phyloP scores from a whole-genome alignment of 2,113 vertebrate species.

The Prinia subflava region DNA sequence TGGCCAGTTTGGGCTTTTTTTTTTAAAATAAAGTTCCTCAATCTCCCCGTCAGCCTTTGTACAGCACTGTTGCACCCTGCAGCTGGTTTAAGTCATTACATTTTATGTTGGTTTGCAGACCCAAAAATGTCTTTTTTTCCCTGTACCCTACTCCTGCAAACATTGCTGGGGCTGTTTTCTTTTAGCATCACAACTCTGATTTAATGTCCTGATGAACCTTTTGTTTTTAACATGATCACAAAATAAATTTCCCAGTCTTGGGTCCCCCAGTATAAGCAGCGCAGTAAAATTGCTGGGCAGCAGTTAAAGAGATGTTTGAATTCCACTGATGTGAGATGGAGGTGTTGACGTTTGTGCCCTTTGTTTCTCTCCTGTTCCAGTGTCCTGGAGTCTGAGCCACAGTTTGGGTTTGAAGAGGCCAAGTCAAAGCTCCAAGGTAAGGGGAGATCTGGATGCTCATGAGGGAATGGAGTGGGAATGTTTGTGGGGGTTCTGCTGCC shows the following conservation, averaged over 20 bases:
- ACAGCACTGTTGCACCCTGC: not conserved
- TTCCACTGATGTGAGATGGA: rapidly evolving
- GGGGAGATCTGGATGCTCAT: not conserved
- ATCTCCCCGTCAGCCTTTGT: not conserved
- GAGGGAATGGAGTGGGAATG: not conserved
- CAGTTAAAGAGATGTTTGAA: not conserved
- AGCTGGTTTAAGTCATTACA: not conserved
- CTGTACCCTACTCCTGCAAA: not conserved
- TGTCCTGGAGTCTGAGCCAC: constrained; percentile 90
- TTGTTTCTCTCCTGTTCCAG: constrained; percentile 62
- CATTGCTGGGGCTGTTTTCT: not conserved
- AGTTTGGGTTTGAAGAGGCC: constrained; percentile 95
- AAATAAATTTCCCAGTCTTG: not conserved
- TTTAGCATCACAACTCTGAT: not conserved
- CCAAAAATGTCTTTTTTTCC: not conserved
- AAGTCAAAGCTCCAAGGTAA: constrained; percentile 93
- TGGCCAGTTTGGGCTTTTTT: not conserved
- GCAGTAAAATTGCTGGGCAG: not conserved
- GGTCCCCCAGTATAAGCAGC: not conserved
- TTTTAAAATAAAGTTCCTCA: not conserved
- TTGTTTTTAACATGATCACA: not conserved
- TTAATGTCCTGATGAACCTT: not conserved
- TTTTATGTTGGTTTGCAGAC: not conserved
- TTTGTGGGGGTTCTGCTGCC: not conserved
- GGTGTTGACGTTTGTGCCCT: not conserved